phyloP scores from a whole-genome alignment of 1,140 invertebrate species.

The Cydia amplana region DNA sequence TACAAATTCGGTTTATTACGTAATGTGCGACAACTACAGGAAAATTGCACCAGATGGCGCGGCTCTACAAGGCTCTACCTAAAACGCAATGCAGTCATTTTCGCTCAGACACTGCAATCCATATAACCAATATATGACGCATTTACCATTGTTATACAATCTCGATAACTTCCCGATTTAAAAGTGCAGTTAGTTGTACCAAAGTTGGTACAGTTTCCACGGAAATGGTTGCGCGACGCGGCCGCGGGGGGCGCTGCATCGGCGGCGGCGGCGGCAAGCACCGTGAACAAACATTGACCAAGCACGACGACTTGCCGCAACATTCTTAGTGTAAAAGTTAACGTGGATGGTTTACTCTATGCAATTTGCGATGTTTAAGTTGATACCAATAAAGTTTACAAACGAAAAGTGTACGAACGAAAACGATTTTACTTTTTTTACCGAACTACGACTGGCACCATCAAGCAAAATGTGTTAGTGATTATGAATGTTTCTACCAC shows the following conservation, averaged over 20 bases:
- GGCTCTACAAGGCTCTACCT: not conserved
- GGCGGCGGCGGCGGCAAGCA: slow-evolving; percentile 54
- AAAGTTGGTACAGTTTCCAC: slow-evolving; percentile 47
- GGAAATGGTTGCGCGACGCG: slow-evolving; percentile 47
- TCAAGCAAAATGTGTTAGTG: slow-evolving; percentile 54
- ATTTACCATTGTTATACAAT: not conserved
- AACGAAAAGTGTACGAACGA: slow-evolving; percentile 67
- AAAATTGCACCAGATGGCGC: slow-evolving; percentile 49
- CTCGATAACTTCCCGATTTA: slow-evolving; percentile 10
- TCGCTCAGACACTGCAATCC: not conserved
- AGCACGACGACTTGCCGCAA: slow-evolving; percentile 73
- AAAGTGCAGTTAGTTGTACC: slow-evolving; percentile 16
- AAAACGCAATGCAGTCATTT: slow-evolving; percentile 30
- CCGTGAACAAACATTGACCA: slow-evolving; percentile 73
- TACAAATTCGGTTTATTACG: not conserved
- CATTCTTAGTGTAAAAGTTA: slow-evolving; percentile 79
- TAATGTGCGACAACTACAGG: slow-evolving; percentile 14
- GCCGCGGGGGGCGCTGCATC: slow-evolving; percentile 51
- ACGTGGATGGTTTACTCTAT: slow-evolving; percentile 77
- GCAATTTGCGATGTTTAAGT: slow-evolving; percentile 75
- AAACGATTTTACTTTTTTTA: slow-evolving; percentile 42
- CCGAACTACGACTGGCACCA: slow-evolving; percentile 58
- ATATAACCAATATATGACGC: not conserved
- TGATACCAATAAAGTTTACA: slow-evolving; percentile 57
- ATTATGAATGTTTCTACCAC: slow-evolving; percentile 49